These are phyloP conservation scores for Hypolimnas misippus DNA, from an alignment of 2,888 invertebrate genomes.

Conservation along the genomic window DNA sequence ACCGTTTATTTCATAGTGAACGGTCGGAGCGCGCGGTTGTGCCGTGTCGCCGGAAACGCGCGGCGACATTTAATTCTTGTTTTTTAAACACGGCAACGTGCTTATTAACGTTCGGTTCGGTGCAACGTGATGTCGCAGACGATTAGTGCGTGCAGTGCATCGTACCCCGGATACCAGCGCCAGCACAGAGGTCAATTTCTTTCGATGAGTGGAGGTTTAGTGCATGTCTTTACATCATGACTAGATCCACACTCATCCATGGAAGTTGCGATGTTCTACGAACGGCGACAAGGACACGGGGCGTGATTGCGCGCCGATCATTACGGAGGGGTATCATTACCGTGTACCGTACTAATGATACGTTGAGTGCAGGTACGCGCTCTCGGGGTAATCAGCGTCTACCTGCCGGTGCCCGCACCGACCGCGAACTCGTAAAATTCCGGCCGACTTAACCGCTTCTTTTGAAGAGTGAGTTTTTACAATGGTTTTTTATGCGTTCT, in stretches of 20 bases:
- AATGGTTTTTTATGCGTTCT: constrained; percentile 46
- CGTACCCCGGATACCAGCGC: constrained; percentile 55
- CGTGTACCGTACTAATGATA: constrained; percentile 72
- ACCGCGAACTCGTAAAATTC: constrained; percentile 71
- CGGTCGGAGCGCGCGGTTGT: constrained; percentile 67
- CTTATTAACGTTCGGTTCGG: constrained; percentile 70
- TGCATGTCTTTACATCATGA: constrained; percentile 88
- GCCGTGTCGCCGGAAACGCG: constrained; percentile 53
- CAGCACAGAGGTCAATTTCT: constrained; percentile 80
- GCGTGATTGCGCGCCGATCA: constrained; percentile 59
- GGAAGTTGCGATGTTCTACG: constrained; percentile 84
- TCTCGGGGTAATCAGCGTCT: constrained; percentile 61
- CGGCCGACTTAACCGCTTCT: constrained; percentile 59
- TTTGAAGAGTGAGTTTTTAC: constrained; percentile 69
- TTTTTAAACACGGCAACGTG: constrained; percentile 75
- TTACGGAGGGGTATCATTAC: constrained; percentile 70
- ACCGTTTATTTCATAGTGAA: constrained; percentile 82
- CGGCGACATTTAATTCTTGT: constrained; percentile 53
- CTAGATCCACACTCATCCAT: constrained; percentile 93
- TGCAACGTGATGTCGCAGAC: constrained; percentile 77
- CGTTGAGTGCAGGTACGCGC: constrained; percentile 73
- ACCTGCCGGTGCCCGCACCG: constrained; percentile 66
- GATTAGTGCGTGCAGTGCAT: constrained; percentile 79
- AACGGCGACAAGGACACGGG: constrained; percentile 53
- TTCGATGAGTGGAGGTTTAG: constrained; percentile 90